Conservation (phyloP, 2,113 vertebrate species). For the Chascanopsetta lugubris region DNA sequence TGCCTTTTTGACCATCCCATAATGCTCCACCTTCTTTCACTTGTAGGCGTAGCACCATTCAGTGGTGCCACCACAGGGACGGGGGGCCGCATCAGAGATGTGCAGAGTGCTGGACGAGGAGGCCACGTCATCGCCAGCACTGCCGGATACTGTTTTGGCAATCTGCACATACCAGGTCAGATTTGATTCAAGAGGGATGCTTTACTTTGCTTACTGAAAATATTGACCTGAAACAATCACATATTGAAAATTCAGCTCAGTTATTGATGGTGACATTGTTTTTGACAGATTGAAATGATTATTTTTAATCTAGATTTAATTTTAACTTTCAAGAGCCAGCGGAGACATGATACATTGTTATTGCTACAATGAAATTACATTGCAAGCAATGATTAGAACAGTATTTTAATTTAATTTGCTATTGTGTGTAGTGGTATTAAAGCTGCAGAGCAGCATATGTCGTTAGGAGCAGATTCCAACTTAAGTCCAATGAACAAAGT, state of each 20-base stretch:
- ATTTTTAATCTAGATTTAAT: too few relatives aligned
- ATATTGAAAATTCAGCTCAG: too few relatives aligned
- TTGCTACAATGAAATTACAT: too few relatives aligned
- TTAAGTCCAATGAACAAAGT: background rate
- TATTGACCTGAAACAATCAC: background rate
- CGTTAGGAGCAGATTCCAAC: background rate
- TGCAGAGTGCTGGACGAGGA: constrained; percentile 89
- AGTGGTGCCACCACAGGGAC: constrained; percentile 92
- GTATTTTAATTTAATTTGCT: background rate
- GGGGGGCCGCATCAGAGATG: constrained; percentile 89
- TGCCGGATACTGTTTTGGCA: constrained; percentile 93
- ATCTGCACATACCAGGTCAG: constrained; percentile 89
- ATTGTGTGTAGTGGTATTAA: background rate
- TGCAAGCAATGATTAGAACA: background rate
- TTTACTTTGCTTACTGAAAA: background rate
- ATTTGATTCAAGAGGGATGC: background rate
- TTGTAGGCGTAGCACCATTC: constrained; percentile 88
- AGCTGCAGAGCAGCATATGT: background rate
- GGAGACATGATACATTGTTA: too few relatives aligned
- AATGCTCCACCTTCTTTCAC: background rate
- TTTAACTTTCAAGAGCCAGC: too few relatives aligned
- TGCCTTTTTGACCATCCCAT: background rate
- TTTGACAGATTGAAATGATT: too few relatives aligned
- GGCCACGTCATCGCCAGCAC: constrained; percentile 92
- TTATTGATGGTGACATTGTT: too few relatives aligned